Conservation (phyloP, 2,797 vertebrate species). For the Oreochromis mossambicus region DNA sequence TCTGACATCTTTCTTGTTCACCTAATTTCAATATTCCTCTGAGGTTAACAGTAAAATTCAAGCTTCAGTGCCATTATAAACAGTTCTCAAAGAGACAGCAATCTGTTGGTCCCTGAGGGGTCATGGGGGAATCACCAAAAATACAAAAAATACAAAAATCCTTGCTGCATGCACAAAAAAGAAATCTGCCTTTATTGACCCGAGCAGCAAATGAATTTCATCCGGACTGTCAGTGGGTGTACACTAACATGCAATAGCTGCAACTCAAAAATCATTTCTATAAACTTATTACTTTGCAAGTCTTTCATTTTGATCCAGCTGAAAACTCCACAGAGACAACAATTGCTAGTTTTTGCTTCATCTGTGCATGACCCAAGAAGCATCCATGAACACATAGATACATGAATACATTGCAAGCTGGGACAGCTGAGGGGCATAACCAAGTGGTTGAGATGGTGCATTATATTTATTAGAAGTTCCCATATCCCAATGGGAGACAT, state of each 20-base stretch:
- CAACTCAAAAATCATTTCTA: background rate
- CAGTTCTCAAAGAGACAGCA: background rate
- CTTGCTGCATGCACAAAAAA: background rate
- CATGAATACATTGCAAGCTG: background rate
- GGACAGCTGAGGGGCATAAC: background rate
- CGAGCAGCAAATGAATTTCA: background rate
- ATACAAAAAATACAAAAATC: rapidly evolving
- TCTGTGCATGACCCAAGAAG: background rate
- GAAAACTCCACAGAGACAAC: background rate
- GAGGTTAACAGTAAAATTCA: background rate
- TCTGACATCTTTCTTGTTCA: background rate
- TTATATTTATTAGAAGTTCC: background rate
- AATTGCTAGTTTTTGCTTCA: background rate
- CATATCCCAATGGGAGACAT: background rate
- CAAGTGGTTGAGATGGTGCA: background rate
- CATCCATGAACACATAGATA: background rate
- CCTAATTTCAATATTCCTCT: background rate
- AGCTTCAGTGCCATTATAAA: too few species aligned
- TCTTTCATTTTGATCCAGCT: background rate
- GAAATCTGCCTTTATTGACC: background rate
- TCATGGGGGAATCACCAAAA: background rate
- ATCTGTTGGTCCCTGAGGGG: background rate
- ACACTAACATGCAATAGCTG: background rate
- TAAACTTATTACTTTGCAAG: background rate
- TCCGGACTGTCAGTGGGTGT: background rate